Percentiles rank a stretch among this genome's conserved stretches.
phyloP scores from a whole-genome alignment of 2,888 invertebrate species.

The Caenorhabditis parvicauda region DNA sequence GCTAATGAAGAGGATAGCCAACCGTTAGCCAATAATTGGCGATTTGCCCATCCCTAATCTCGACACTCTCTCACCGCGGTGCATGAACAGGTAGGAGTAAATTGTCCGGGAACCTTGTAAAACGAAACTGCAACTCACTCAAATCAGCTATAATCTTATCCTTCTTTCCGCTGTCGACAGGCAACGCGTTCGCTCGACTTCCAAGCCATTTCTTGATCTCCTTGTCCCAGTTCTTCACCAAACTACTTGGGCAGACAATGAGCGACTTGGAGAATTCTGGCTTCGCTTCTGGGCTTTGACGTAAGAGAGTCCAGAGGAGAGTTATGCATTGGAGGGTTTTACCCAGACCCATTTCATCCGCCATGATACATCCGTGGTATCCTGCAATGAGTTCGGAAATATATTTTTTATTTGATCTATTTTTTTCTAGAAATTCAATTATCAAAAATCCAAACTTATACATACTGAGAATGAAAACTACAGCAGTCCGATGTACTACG shows the following conservation, averaged over 20 bases:
- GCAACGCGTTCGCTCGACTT: slow-evolving; percentile 75
- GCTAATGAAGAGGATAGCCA: no score
- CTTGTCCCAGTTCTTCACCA: slow-evolving; percentile 98
- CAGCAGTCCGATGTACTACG: no score
- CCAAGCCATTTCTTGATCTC: slow-evolving; percentile 95
- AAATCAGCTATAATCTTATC: slow-evolving; percentile 75
- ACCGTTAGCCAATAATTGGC: no score
- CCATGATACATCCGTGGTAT: slow-evolving; percentile 88
- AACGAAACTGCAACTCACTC: slow-evolving; percentile 41
- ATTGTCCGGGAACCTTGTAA: background rate
- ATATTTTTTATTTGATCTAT: no score
- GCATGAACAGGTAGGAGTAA: no score
- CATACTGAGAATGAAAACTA: no score
- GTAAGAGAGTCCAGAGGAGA: slow-evolving; percentile 69
- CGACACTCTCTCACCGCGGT: no score
- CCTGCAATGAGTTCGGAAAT: no score
- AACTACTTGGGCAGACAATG: slow-evolving; percentile 92
- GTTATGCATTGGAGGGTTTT: slow-evolving; percentile 97
- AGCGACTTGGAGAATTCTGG: slow-evolving; percentile 87
- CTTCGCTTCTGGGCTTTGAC: slow-evolving; percentile 87
- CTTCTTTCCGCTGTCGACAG: slow-evolving; percentile 79
- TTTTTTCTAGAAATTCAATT: no score
- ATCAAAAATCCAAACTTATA: no score
- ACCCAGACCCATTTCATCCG: slow-evolving; percentile 90
- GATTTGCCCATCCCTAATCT: no score